Conservation (phyloP, 2,113 vertebrate genomes). For the Nannobrachium achirus region DNA sequence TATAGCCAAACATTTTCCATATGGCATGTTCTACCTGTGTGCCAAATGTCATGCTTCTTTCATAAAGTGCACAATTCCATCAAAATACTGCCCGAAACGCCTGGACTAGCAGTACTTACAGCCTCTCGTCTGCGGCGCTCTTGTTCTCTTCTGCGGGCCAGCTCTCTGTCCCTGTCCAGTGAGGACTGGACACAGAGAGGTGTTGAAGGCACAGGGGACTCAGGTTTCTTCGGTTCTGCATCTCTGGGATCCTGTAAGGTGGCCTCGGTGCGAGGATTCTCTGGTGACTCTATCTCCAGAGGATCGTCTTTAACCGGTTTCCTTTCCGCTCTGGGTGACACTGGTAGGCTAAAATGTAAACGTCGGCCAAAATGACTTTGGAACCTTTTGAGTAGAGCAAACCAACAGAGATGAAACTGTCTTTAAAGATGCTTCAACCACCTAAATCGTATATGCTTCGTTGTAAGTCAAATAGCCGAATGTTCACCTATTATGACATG, state of each 20-base stretch:
- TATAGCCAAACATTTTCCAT: no score
- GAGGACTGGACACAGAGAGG: conserved; percentile 30
- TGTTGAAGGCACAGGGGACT: conserved; percentile 37
- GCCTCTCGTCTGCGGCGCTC: conserved; percentile 87
- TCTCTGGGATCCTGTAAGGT: conserved; percentile 42
- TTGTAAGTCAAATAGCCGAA: no score
- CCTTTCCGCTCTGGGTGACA: conserved; percentile 24
- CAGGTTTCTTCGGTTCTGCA: conserved; percentile 24
- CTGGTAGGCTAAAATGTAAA: conserved; percentile 35
- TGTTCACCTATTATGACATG: no score
- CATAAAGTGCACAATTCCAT: no score
- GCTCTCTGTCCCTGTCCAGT: conserved; percentile 75
- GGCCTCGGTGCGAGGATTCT: conserved; percentile 41
- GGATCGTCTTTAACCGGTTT: conserved; percentile 28
- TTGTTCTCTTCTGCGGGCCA: conserved; percentile 89
- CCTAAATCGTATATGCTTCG: no score
- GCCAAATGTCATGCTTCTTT: no score
- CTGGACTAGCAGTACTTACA: conserved; percentile 86
- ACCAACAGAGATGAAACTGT: background rate
- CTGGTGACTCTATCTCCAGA: conserved; percentile 33
- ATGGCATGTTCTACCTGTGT: no score
- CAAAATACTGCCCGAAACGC: no score
- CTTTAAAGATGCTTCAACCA: background rate
- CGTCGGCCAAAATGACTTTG: background rate
- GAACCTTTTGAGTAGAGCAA: background rate